Percentiles rank a stretch among this genome's conserved stretches.
Conservation (phyloP, 2,888 invertebrate species). For the Chymomyza caudatula region DNA sequence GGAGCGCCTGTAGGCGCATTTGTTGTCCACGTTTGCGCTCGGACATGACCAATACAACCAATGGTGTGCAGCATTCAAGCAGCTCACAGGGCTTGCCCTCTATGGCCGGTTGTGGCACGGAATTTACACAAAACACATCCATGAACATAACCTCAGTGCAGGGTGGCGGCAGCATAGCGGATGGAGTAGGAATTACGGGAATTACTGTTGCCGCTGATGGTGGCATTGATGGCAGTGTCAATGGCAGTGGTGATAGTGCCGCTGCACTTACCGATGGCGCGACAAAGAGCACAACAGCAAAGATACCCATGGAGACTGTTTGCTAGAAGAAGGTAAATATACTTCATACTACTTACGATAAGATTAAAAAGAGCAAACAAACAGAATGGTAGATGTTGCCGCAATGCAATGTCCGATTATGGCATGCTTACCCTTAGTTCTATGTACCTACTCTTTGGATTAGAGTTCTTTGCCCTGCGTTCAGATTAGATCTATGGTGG, state of each 20-base stretch:
- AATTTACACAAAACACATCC: constrained; percentile 71
- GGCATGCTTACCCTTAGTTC: not conserved
- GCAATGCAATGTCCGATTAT: not conserved
- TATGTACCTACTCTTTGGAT: not conserved
- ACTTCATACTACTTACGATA: not conserved
- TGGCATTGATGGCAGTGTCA: constrained; percentile 11
- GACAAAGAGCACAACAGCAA: constrained; percentile 40
- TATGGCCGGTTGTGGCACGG: constrained; percentile 79
- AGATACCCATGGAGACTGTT: constrained; percentile 82
- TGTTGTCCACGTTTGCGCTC: constrained; percentile 82
- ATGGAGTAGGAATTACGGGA: not conserved
- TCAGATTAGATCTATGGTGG: not conserved
- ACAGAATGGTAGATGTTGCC: not conserved
- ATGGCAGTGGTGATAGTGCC: constrained; percentile 6
- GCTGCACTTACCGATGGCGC: constrained; percentile 9
- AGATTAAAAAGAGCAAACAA: not conserved
- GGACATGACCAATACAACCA: constrained; percentile 80
- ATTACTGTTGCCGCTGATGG: not conserved
- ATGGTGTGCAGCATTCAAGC: constrained; percentile 84
- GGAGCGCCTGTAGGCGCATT: constrained; percentile 83
- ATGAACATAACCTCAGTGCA: constrained; percentile 52
- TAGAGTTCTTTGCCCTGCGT: not conserved
- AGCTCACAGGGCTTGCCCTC: constrained; percentile 90
- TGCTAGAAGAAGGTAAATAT: constrained; percentile 78
- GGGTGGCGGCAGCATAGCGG: constrained; percentile 12